Percentiles rank a stretch among this genome's conserved stretches.
phyloP scores from a whole-genome alignment of 1,140 invertebrate genomes.

The Hylyphantes graminicola region DNA sequence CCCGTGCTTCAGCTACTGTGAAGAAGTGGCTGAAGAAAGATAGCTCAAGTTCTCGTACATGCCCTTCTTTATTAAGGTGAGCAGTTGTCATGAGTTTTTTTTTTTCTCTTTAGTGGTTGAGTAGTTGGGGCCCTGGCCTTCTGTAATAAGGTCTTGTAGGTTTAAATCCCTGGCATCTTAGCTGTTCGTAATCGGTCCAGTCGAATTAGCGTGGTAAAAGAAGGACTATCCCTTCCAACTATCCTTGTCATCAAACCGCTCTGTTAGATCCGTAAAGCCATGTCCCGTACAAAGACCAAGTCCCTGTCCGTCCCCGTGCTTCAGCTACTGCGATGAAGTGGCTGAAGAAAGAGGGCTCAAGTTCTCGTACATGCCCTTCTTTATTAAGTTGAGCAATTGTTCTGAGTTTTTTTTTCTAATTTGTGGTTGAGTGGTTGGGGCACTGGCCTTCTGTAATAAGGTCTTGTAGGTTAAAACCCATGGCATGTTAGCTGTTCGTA shows the following conservation, averaged over 20 bases:
- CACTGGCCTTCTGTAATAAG: no score
- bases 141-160: no score
- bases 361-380: conserved; percentile 95
- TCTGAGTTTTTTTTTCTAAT: background rate
- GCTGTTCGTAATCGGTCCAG: no score
- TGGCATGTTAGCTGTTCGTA: no score
- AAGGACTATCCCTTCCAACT: no score
- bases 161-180: no score
- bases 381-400: conserved; percentile 80
- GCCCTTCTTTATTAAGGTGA: conserved; percentile 94
- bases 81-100: background rate
- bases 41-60: conserved; percentile 89
- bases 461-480: no score
- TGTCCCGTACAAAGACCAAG: conserved; percentile 96
- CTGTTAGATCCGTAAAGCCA: conserved; percentile 74
- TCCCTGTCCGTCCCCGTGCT: conserved; percentile 76
- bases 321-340: conserved; percentile 77
- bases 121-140: no score
- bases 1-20: conserved; percentile 72
- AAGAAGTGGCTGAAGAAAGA: conserved; percentile 78
- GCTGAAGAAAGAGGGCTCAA: conserved; percentile 78
- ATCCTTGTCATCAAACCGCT: no score
- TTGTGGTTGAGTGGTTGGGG: no score
- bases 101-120: background rate
- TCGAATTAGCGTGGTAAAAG: no score